Percentiles rank a stretch among this genome's conserved stretches.
Evolutionary conservation across 2,113 vertebrate species (phyloP).

Genomic region (Fulica atra): DNA sequence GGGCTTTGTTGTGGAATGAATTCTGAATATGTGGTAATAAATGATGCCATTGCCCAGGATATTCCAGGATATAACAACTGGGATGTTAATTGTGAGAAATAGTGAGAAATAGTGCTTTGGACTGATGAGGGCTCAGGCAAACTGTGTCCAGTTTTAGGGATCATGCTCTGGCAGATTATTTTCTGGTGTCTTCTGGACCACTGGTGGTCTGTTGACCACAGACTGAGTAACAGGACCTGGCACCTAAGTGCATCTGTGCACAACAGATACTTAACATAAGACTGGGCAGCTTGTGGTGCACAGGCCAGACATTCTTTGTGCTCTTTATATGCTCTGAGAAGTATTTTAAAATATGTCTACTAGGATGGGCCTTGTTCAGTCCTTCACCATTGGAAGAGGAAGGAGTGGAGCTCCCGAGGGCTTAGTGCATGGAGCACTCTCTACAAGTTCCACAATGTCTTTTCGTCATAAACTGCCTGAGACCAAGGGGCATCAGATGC

Average conservation of each 20-base stretch:
- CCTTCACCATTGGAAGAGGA: background rate
- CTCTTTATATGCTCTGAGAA: background rate
- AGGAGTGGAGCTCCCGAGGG: background rate
- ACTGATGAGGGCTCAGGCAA: background rate
- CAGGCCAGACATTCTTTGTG: background rate
- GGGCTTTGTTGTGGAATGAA: background rate
- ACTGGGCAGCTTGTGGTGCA: background rate
- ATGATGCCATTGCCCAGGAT: background rate
- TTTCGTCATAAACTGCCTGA: background rate
- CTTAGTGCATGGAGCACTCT: background rate
- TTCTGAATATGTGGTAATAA: background rate
- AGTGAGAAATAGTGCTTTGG: background rate
- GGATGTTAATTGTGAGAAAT: background rate
- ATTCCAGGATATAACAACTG: background rate
- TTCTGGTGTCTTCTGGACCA: background rate
- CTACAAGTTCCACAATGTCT: background rate
- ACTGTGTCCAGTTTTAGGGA: background rate
- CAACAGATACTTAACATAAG: rapidly evolving
- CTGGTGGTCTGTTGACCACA: background rate
- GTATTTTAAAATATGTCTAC: background rate
- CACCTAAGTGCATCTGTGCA: background rate
- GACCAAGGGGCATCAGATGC: background rate
- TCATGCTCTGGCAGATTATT: background rate
- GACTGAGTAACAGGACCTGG: background rate
- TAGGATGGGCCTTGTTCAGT: background rate